A percentile compares a stretch with the other conserved stretches of the same genome.
phyloP scores from a whole-genome alignment of 2,888 invertebrate species.

The Atrina japonica region DNA sequence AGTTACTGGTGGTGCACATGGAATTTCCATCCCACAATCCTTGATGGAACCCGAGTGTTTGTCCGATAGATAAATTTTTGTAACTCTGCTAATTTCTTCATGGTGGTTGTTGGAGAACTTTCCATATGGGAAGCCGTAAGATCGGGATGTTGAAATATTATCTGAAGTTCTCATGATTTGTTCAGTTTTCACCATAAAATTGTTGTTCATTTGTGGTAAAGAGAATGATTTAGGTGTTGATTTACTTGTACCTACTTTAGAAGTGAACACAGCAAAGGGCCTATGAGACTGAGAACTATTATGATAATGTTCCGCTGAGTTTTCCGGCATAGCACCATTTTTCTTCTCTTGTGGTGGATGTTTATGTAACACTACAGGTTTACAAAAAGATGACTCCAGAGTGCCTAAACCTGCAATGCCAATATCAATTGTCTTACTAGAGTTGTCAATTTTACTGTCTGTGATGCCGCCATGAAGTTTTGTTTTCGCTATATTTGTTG shows the following conservation, averaged over 20 bases:
- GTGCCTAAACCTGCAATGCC: constrained; percentile 14
- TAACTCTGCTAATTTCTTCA: constrained; percentile 54
- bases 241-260: neutral
- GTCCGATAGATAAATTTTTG: constrained; percentile 72
- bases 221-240: constrained; percentile 6
- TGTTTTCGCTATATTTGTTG: constrained; percentile 32
- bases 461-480: constrained; percentile 22
- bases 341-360: neutral
- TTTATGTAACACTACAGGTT: constrained; percentile 27
- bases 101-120: neutral
- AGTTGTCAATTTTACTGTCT: constrained; percentile 24
- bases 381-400: constrained; percentile 17
- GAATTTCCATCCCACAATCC: constrained; percentile 69
- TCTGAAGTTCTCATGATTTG: constrained; percentile 9
- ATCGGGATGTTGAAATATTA: neutral
- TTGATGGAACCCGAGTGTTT: constrained; percentile 68
- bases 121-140: neutral
- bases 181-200: constrained; percentile 29
- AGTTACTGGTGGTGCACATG: constrained; percentile 75
- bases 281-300: neutral
- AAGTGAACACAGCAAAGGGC: neutral
- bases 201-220: constrained; percentile 26
- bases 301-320: neutral
- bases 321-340: neutral
- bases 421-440: neutral